Base-by-base conservation (phyloP, 2,888 invertebrate genomes). In the Hyposoter didymator region DNA sequence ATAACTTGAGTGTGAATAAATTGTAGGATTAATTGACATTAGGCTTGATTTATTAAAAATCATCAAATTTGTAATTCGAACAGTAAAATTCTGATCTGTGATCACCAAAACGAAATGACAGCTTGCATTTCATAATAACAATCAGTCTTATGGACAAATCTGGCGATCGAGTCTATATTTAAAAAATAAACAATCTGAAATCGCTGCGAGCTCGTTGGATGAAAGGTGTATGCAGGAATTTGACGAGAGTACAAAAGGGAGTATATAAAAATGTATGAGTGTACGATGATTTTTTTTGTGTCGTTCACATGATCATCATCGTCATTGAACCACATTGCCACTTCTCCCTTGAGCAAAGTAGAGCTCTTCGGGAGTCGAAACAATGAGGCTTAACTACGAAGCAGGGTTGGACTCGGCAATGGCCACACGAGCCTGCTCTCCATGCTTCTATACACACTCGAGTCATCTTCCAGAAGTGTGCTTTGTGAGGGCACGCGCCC, bases 401-500 rank as follows among this genome's bases (percentile, higher is more conserved):
- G 84, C 84, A 74, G 80, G 83, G 73, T 72, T 80, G 82, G 49
- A 64, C 72, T 52, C 72, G 73, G 76, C 79, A 74, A 66, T 49
- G 39, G 64, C 78, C 75, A 69, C 82, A 72, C 82, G 82, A 73
- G 89, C 87, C 22, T 35, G n/a, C 62, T 47, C 67, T 62, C 19
- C 28, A 14, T 19, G 28, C 10, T 45, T 62, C 88, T 87, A 88
- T 67, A 69, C 59, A 87, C 89, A 91, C 93, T 92, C 92, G 92
- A 92, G 92, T 92, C 92, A 92, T 93, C 91, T 90, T 89, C 90
- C 67, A 47, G 86, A 89, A 93, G 93, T 90, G 92, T 87, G 91
- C 91, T 93, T 93, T 93, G 93, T 92, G 91, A 92, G 92, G 91
- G 91, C 92, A 93, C 92, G 93, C 91, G 92, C 91, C 93, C 91